These are phyloP conservation scores for Agrotis exclamationis DNA, from an alignment of 2,888 invertebrate genomes.

Conservation along the genomic window DNA sequence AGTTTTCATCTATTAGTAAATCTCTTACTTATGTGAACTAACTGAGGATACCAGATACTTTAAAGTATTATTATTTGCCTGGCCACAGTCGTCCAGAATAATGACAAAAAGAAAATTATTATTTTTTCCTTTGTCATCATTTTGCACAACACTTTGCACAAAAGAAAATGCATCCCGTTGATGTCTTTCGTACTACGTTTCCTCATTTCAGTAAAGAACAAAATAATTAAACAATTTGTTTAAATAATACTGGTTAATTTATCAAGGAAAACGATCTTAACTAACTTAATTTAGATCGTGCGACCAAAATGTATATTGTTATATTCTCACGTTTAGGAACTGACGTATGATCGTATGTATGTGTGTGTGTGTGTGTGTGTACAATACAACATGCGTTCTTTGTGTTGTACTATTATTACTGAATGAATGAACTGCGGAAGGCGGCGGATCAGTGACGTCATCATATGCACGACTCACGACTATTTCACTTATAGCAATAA, in stretches of 20 bases:
- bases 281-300: constrained; percentile 49
- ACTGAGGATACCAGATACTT: not conserved
- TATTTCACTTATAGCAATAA: constrained; percentile 25
- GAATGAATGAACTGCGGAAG: constrained; percentile 76
- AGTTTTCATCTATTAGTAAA: not conserved
- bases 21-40: not conserved
- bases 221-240: constrained; percentile 9
- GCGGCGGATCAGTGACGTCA: constrained; percentile 65
- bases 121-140: not conserved
- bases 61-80: not conserved
- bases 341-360: constrained; percentile 25
- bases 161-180: constrained; percentile 58
- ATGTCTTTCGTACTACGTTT: constrained; percentile 67
- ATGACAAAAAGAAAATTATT: too few species aligned
- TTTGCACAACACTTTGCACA: not conserved
- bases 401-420: constrained; percentile 56
- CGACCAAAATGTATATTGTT: constrained; percentile 38
- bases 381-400: constrained; percentile 24
- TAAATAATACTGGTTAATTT: constrained; percentile 9
- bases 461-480: constrained; percentile 53
- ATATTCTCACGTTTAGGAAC: constrained; percentile 46
- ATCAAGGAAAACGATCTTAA: constrained; percentile 18
- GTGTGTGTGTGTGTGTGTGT: constrained; percentile 31
- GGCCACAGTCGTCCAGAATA: not conserved
- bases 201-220: not conserved